Conservation (phyloP, 2,888 invertebrate genomes). For the Scaptomyza reducta region DNA sequence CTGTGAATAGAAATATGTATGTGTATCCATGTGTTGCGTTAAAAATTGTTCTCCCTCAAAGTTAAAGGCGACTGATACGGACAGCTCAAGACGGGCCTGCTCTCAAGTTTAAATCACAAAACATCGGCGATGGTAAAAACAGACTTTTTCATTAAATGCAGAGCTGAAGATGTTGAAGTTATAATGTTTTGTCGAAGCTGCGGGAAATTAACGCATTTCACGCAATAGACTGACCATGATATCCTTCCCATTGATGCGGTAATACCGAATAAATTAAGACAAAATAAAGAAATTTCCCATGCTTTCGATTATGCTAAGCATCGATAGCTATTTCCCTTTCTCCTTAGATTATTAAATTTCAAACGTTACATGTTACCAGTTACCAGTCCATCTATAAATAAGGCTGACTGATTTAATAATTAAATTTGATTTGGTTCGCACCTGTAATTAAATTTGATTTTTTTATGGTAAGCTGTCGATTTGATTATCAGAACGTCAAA, state of each 20-base stretch:
- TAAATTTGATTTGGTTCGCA: constrained; percentile 46
- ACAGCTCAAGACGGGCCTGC: constrained; percentile 76
- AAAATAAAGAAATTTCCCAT: background rate
- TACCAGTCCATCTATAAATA: constrained; percentile 13
- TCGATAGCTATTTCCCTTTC: background rate
- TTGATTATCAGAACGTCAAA: constrained; percentile 2
- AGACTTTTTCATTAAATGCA: constrained; percentile 4
- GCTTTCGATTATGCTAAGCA: background rate
- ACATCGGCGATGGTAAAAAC: constrained; percentile 26
- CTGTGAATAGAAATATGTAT: constrained; percentile 10
- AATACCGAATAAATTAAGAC: background rate
- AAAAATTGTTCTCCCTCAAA: constrained; percentile 59
- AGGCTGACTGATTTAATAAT: constrained; percentile 49
- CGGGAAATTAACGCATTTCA: no score
- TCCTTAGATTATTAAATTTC: constrained; percentile 53
- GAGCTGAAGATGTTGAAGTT: no score
- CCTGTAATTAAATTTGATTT: constrained; percentile 38
- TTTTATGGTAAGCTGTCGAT: constrained; percentile 5
- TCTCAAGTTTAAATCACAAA: constrained; percentile 69
- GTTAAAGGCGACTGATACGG: constrained; percentile 76
- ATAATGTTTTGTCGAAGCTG: no score
- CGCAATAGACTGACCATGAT: no score
- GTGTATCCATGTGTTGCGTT: constrained; percentile 37
- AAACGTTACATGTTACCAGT: constrained; percentile 1
- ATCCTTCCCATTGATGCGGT: background rate